These are phyloP conservation scores for Symphodus melops DNA, from an alignment of 2,113 vertebrate species.

Conservation along the genomic window DNA sequence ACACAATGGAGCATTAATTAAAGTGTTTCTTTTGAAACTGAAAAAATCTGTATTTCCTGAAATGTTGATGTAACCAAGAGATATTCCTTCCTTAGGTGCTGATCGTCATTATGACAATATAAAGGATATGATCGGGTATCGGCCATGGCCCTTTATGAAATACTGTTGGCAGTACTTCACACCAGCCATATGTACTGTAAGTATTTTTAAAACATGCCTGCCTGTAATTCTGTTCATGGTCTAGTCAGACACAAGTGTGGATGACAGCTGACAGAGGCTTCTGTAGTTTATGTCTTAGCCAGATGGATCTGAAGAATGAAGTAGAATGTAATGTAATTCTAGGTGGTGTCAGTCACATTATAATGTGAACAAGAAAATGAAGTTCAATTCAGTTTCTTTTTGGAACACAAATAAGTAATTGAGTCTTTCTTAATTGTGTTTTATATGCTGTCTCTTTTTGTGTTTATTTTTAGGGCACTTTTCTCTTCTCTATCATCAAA, in stretches of 20 bases:
- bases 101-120: conserved; percentile 91
- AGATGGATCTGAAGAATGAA: conserved; percentile 15
- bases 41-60: neutral
- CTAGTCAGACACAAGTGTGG: conserved; percentile 4
- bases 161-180: conserved; percentile 92
- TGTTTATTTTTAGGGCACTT: conserved; percentile 67
- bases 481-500: conserved; percentile 78
- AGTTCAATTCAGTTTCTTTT: too few relatives aligned
- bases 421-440: neutral
- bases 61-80: neutral
- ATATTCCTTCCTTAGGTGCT: conserved; percentile 80
- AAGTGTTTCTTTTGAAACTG: neutral
- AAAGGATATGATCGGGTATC: conserved; percentile 96
- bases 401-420: too few relatives aligned
- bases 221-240: neutral
- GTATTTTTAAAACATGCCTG: conserved; percentile 47
- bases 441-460: neutral
- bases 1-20: neutral
- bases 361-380: too few relatives aligned
- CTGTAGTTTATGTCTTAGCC: conserved; percentile 34
- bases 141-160: conserved; percentile 90
- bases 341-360: too few relatives aligned
- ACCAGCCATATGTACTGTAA: conserved; percentile 89
- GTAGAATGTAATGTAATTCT: neutral
- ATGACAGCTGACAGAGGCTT: conserved; percentile 42